phyloP scores from a whole-genome alignment of 2,888 invertebrate genomes.

The Pycnomerus fuliginosus region DNA sequence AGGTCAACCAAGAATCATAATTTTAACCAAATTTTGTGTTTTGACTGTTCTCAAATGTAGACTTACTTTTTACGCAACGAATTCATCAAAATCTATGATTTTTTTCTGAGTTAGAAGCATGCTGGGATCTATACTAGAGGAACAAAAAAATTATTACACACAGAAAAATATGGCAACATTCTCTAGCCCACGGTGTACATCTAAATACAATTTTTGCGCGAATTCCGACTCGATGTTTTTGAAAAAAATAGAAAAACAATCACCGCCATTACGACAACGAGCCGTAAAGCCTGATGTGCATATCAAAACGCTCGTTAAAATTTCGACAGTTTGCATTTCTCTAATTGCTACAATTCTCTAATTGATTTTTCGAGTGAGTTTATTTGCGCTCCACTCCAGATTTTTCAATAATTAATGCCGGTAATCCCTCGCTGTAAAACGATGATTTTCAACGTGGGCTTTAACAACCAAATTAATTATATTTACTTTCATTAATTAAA shows the following conservation, averaged over 20 bases:
- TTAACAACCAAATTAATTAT: slow-evolving; percentile 14
- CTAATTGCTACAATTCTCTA: slow-evolving; percentile 20
- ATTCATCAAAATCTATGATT: too few species aligned
- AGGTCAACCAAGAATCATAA: too few species aligned
- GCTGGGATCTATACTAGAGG: too few species aligned
- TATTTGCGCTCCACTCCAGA: slow-evolving; percentile 10
- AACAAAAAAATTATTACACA: too few species aligned
- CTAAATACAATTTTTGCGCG: too few species aligned
- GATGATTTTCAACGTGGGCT: slow-evolving; percentile 8
- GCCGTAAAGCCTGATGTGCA: too few species aligned
- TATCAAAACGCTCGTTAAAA: slow-evolving; percentile 10
- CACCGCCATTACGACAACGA: background rate
- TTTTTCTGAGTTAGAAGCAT: too few species aligned
- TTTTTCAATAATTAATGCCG: slow-evolving; percentile 19
- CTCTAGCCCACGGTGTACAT: too few species aligned
- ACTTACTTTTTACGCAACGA: too few species aligned
- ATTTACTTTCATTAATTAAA: slow-evolving; percentile 16
- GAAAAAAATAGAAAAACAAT: slow-evolving; percentile 1
- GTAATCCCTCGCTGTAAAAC: slow-evolving; percentile 3
- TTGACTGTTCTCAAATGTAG: too few species aligned
- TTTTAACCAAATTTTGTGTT: too few species aligned
- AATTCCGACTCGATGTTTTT: slow-evolving; percentile 2
- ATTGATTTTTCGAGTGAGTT: slow-evolving; percentile 12
- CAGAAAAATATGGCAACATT: too few species aligned
- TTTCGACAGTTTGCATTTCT: slow-evolving; percentile 13